phyloP scores from a whole-genome alignment of 2,113 vertebrate species.

The Trematomus loennbergii region DNA sequence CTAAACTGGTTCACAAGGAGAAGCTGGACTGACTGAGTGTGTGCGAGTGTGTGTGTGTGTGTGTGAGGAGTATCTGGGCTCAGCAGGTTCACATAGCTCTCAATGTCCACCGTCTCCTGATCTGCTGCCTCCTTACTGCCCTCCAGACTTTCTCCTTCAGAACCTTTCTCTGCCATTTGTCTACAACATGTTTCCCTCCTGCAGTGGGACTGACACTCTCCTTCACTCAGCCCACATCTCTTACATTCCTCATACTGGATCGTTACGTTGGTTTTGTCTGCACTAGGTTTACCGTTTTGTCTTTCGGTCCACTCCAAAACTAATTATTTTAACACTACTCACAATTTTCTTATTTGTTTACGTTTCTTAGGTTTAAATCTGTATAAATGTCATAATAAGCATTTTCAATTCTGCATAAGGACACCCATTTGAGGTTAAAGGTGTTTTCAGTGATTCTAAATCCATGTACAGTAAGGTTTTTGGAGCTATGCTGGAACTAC shows the following conservation, averaged over 20 bases:
- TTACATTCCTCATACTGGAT: not conserved
- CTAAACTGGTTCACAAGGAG: conserved; percentile 97
- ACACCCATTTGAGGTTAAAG: not conserved
- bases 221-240: conserved; percentile 16
- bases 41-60: conserved; percentile 54
- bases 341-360: not conserved
- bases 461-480: not conserved
- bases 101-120: conserved; percentile 22
- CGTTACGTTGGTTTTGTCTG: not conserved
- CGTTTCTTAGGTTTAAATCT: not conserved
- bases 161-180: not conserved
- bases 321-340: not conserved
- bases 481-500: not conserved
- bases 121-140: conserved; percentile 30
- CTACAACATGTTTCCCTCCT: not conserved
- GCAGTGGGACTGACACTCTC: conserved; percentile 16
- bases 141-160: conserved; percentile 2
- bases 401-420: not conserved
- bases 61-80: conserved; percentile 87
- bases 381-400: not conserved
- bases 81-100: conserved; percentile 75
- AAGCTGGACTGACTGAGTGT: conserved; percentile 95
- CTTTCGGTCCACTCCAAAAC: not conserved
- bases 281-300: not conserved
- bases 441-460: not conserved